Conservation (phyloP, 2,797 vertebrate species). For the Tiaroga cobitis region DNA sequence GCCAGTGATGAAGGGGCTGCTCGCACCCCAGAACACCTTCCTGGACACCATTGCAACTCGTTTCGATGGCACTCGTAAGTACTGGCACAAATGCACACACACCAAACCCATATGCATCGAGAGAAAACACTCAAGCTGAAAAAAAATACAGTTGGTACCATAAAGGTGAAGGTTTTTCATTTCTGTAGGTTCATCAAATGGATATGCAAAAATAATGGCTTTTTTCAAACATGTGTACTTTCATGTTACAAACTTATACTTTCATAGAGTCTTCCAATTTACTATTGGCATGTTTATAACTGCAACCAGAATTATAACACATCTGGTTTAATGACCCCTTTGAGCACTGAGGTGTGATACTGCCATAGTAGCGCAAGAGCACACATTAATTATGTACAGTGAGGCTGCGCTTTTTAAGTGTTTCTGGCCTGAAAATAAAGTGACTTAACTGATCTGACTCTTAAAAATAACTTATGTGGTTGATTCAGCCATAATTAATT, state of each 20-base stretch:
- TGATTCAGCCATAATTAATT: background rate
- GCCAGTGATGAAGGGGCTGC: constrained; percentile 85
- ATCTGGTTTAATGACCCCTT: background rate
- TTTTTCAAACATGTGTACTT: background rate
- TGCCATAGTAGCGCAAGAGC: background rate
- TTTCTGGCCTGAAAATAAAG: background rate
- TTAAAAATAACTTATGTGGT: background rate
- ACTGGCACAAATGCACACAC: background rate
- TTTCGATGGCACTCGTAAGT: constrained; percentile 85
- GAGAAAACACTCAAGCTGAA: background rate
- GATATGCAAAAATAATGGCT: background rate
- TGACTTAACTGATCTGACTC: background rate
- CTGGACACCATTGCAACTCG: constrained; percentile 83
- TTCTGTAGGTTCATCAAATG: background rate
- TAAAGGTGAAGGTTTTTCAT: background rate
- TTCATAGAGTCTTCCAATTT: background rate
- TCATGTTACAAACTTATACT: background rate
- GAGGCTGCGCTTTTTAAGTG: background rate
- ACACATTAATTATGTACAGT: background rate
- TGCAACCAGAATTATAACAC: background rate
- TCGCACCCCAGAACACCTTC: constrained; percentile 85
- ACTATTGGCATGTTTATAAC: background rate
- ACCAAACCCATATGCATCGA: constrained; percentile 21
- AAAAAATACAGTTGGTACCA: background rate
- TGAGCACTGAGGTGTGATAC: constrained; percentile 1